phyloP scores from a whole-genome alignment of 1,140 invertebrate genomes.

The Rhopalosiphum padi region DNA sequence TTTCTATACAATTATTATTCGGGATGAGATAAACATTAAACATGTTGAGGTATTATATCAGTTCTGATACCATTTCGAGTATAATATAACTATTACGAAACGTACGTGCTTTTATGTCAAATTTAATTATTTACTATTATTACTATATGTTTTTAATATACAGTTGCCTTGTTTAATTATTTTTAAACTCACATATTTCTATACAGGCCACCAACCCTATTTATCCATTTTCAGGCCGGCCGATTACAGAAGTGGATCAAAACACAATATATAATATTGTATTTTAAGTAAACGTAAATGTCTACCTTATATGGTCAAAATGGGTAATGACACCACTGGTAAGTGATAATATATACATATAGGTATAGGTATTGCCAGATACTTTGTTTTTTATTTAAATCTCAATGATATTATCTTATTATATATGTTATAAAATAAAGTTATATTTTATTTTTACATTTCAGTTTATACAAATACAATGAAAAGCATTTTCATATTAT shows the following conservation, averaged over 20 bases:
- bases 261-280: no score
- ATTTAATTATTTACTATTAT: neutral
- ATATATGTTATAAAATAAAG: neutral
- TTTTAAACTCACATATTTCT: no score
- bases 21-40: neutral
- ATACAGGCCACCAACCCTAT: no score
- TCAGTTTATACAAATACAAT: no score
- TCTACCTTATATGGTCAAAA: no score
- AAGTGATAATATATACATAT: neutral
- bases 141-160: neutral
- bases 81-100: neutral
- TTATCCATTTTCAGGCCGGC: no score
- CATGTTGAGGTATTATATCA: neutral
- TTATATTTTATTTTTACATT: neutral
- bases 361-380: no score
- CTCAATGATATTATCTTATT: neutral
- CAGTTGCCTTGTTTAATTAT: no score
- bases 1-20: neutral
- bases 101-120: neutral
- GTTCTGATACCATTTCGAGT: neutral
- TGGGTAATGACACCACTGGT: no score
- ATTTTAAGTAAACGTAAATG: no score
- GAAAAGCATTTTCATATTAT: no score
- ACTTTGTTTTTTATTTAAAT: neutral
- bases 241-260: no score